phyloP scores from a whole-genome alignment of 1,140 invertebrate genomes.

The Gonatopus flavifemur region DNA sequence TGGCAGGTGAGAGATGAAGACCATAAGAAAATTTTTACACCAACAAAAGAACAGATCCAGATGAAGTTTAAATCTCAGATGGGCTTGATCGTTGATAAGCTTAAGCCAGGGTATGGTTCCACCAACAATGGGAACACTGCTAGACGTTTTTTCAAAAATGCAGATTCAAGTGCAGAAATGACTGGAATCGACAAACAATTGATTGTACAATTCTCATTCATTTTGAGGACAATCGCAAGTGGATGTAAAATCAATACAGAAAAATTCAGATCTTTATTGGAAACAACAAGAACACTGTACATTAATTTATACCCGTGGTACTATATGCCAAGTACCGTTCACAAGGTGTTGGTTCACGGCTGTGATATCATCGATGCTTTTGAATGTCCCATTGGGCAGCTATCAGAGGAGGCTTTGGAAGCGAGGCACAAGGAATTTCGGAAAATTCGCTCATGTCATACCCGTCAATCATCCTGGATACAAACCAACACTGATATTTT shows the following conservation, averaged over 20 bases:
- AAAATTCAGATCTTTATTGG: background rate
- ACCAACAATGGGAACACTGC: background rate
- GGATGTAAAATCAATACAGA: background rate
- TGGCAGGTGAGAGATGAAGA: background rate
- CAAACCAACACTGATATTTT: background rate
- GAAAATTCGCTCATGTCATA: background rate
- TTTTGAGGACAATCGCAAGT: background rate
- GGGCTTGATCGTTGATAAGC: background rate
- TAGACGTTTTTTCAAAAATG: background rate
- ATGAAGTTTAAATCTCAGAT: background rate
- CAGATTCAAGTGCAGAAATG: background rate
- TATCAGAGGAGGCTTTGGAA: background rate
- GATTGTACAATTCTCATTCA: background rate
- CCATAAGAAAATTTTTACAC: background rate
- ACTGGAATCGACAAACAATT: background rate
- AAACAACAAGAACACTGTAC: background rate
- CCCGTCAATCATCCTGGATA: background rate
- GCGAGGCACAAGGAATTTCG: background rate
- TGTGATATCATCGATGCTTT: background rate
- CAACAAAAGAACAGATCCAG: background rate
- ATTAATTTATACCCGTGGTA: background rate
- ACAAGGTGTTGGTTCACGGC: background rate
- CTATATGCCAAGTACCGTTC: background rate
- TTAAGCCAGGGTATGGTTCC: background rate
- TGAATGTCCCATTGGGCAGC: background rate